A percentile compares a stretch with the other conserved stretches of the same genome.
These are phyloP conservation scores for Phytoseiulus persimilis DNA, from an alignment of 2,888 invertebrate species.

Conservation along the genomic window DNA sequence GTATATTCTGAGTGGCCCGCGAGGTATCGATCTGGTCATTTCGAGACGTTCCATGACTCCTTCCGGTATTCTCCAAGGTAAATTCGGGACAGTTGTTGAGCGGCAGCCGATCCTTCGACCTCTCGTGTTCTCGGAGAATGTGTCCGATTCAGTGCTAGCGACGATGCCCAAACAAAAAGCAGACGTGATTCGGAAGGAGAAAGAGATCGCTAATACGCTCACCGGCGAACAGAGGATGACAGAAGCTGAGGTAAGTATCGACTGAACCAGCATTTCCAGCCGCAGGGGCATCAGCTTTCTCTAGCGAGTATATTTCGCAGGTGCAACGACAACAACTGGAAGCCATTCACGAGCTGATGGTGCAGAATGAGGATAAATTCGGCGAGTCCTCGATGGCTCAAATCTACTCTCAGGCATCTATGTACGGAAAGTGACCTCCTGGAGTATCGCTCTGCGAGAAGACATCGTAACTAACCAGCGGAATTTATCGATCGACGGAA, in stretches of 20 bases:
- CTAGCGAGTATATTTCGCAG: background rate
- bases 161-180: slow-evolving; percentile 19
- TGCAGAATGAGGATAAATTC: slow-evolving; percentile 19
- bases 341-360: slow-evolving; percentile 8
- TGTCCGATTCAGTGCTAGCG: background rate
- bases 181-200: slow-evolving; percentile 14
- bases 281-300: background rate
- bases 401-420: slow-evolving; percentile 18
- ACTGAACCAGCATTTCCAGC: background rate
- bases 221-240: slow-evolving; percentile 6
- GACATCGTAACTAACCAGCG: no score
- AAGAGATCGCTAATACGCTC: slow-evolving; percentile 6
- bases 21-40: background rate
- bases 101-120: background rate
- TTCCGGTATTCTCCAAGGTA: background rate
- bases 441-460: no score
- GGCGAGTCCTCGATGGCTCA: slow-evolving; percentile 16
- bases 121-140: slow-evolving; percentile 25
- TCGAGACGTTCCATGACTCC: background rate
- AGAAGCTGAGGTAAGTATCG: slow-evolving; percentile 10
- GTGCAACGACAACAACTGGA: slow-evolving; percentile 23
- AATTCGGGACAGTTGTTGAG: background rate
- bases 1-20: no score
- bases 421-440: background rate
- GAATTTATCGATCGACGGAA: no score